A percentile compares a stretch with the other conserved stretches of the same genome.
phyloP scores from a whole-genome alignment of 2,797 vertebrate species.

The Malurus splendens region DNA sequence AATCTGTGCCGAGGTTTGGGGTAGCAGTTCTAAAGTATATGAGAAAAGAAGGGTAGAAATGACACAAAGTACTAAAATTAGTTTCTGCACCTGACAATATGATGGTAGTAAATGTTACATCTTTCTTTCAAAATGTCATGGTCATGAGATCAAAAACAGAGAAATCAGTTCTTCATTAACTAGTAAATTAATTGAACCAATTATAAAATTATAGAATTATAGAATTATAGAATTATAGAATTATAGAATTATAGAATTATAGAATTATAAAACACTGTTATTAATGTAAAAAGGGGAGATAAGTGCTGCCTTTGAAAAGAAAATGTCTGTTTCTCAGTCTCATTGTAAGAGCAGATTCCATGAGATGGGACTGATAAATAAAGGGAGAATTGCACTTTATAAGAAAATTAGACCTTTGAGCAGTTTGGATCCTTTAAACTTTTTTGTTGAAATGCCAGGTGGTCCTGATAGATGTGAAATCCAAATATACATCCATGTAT shows the following conservation, averaged over 20 bases:
- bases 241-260: not conserved
- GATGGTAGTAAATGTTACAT: not conserved
- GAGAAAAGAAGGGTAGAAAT: not conserved
- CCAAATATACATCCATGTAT: not conserved
- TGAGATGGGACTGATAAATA: not conserved
- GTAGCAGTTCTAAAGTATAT: not conserved
- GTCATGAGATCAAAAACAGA: not conserved
- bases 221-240: not conserved
- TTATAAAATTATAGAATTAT: too few species aligned
- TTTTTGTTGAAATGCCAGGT: not conserved
- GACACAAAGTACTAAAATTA: not conserved
- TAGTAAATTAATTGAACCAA: not conserved
- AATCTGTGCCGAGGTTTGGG: not conserved
- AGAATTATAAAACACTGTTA: not conserved
- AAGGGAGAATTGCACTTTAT: not conserved
- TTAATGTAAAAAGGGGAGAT: not conserved
- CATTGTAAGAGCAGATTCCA: not conserved
- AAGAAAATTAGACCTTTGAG: not conserved
- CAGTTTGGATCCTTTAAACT: not conserved
- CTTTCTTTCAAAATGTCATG: not conserved
- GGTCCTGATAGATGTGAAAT: not conserved
- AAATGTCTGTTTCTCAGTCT: not conserved
- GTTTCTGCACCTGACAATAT: not conserved
- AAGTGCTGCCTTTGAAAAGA: not conserved
- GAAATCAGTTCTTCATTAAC: conserved; percentile 1